Percentiles rank a stretch among this genome's conserved stretches.
Conservation (phyloP, 2,797 vertebrate genomes). For the Acipenser ruthenus region DNA sequence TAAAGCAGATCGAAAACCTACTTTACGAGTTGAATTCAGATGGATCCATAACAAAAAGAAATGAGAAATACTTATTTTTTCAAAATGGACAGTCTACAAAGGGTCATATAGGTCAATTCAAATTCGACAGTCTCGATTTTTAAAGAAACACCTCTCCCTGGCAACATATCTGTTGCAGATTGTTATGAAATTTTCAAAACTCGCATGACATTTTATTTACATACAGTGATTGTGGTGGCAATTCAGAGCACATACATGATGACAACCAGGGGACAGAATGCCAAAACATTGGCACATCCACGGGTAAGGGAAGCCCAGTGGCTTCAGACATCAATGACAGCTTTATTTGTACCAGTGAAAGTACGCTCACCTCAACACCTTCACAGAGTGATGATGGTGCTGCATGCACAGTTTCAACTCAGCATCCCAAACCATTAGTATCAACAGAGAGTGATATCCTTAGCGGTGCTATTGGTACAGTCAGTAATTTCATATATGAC, state of each 20-base stretch:
- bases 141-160: background rate
- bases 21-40: background rate
- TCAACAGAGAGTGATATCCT: background rate
- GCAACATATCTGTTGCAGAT: background rate
- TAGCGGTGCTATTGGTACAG: background rate
- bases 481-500: background rate
- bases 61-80: background rate
- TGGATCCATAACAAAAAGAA: background rate
- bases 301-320: background rate
- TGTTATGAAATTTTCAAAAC: background rate
- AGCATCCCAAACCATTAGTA: background rate
- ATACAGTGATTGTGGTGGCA: background rate
- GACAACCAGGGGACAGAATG: background rate
- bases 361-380: background rate
- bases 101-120: background rate
- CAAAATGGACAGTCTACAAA: background rate
- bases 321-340: background rate
- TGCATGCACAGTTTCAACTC: background rate
- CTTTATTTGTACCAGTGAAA: background rate
- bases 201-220: background rate
- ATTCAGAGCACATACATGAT: background rate
- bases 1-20: background rate
- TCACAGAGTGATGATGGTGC: too few species aligned
- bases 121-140: background rate
- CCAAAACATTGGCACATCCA: background rate